Conservation (phyloP, 2,888 invertebrate genomes). For the Aquatica leii region DNA sequence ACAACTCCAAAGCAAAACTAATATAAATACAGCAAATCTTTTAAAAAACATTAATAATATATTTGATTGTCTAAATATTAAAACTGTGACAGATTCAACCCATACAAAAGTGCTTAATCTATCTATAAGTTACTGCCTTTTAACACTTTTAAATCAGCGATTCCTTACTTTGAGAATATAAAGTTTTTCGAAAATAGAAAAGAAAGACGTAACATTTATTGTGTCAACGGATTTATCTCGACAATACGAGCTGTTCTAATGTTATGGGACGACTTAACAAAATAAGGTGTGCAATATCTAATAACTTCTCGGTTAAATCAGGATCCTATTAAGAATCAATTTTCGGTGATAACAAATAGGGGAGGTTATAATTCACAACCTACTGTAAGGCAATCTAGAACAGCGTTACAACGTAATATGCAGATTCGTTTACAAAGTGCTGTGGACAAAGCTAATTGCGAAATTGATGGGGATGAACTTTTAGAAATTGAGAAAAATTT, state of each 20-base stretch:
- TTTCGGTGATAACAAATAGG: conserved; percentile 8
- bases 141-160: too few species aligned
- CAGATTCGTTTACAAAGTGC: conserved; percentile 6
- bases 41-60: too few species aligned
- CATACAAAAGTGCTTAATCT: too few species aligned
- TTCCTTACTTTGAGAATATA: too few species aligned
- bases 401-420: conserved; percentile 11
- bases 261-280: neutral
- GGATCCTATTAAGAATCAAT: conserved; percentile 3
- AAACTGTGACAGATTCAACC: too few species aligned
- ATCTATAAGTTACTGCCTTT: too few species aligned
- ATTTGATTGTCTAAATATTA: too few species aligned
- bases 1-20: too few species aligned
- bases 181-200: too few species aligned
- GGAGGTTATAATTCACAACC: conserved; percentile 10
- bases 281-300: conserved; percentile 1
- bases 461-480: conserved; percentile 7
- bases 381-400: conserved; percentile 5
- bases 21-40: too few species aligned
- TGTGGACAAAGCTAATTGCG: neutral
- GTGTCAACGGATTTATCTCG: too few species aligned
- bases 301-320: conserved; percentile 5
- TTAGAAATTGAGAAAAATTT: neutral
- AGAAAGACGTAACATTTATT: too few species aligned
- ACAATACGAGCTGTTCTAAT: neutral